A percentile compares a stretch with the other conserved stretches of the same genome.
phyloP scores from a whole-genome alignment of 2,888 invertebrate species.

The Volucella inflata region DNA sequence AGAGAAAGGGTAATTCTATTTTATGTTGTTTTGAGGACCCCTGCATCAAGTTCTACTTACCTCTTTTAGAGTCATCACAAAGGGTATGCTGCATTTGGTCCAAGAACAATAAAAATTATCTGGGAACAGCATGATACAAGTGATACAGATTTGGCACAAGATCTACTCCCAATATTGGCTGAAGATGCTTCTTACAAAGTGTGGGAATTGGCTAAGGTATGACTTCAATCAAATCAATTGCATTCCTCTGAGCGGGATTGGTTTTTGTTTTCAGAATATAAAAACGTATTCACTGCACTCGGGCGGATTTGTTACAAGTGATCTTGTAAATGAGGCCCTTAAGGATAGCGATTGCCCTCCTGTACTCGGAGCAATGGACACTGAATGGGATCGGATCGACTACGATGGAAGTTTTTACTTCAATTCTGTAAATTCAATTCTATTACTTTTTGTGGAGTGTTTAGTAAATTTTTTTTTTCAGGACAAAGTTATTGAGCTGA shows the following conservation, averaged over 20 bases:
- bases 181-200: constrained; percentile 83
- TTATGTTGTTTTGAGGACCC: neutral
- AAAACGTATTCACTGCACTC: constrained; percentile 83
- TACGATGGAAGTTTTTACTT: constrained; percentile 82
- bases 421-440: constrained; percentile 77
- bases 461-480: constrained; percentile 30
- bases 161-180: constrained; percentile 81
- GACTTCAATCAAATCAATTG: neutral
- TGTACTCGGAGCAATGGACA: constrained; percentile 81
- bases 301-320: constrained; percentile 82
- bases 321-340: constrained; percentile 83
- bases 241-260: neutral
- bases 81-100: constrained; percentile 81
- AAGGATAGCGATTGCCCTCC: constrained; percentile 83
- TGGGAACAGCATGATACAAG: constrained; percentile 84
- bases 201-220: constrained; percentile 83
- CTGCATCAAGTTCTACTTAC: neutral
- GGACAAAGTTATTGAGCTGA: constrained; percentile 82
- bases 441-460: neutral
- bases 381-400: constrained; percentile 82
- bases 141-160: constrained; percentile 81
- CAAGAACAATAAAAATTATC: constrained; percentile 82
- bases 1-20: constrained; percentile 66
- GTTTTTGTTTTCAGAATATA: constrained; percentile 78
- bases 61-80: constrained; percentile 79